Evolutionary conservation across 2,113 vertebrate genomes (phyloP).

Genomic region (Neolamprologus falcicula): DNA sequence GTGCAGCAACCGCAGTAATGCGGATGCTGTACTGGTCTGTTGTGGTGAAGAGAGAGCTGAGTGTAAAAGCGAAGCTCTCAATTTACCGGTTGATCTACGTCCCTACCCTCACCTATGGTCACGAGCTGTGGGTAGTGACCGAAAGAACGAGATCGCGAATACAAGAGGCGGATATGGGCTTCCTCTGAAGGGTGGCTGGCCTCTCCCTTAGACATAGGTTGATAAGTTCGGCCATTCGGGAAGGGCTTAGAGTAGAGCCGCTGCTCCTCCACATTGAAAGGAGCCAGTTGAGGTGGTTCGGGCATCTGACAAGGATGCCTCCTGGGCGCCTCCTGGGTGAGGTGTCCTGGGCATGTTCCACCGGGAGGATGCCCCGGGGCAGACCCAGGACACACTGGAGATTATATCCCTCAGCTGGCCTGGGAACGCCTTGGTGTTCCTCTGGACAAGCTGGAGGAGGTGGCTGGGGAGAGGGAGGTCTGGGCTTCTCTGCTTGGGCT

Average conservation of each 20-base stretch:
- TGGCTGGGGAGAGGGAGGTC: not conserved
- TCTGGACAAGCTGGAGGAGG: not conserved
- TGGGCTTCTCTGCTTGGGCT: not conserved
- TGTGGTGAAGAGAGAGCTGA: not conserved
- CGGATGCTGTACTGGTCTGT: not conserved
- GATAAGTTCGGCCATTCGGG: not conserved
- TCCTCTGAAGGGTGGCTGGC: not conserved
- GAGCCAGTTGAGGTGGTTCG: not conserved
- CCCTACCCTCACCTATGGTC: not conserved
- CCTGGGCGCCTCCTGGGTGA: not conserved
- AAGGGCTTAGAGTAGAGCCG: rapidly evolving
- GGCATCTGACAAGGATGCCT: not conserved
- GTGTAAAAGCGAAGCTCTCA: not conserved
- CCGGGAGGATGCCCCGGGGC: rapidly evolving
- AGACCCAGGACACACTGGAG: not conserved
- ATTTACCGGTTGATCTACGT: not conserved
- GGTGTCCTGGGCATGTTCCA: not conserved
- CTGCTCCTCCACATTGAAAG: not conserved
- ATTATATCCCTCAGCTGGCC: not conserved
- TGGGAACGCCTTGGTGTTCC: not conserved
- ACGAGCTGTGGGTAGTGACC: not conserved
- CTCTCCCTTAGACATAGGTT: not conserved
- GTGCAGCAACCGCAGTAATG: not conserved
- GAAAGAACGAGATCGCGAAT: not conserved
- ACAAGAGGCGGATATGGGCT: rapidly evolving